A percentile compares a stretch with the other conserved stretches of the same genome.
These are phyloP conservation scores for Thecocarcelia acutangulata DNA, from an alignment of 2,888 invertebrate species.

Conservation along the genomic window DNA sequence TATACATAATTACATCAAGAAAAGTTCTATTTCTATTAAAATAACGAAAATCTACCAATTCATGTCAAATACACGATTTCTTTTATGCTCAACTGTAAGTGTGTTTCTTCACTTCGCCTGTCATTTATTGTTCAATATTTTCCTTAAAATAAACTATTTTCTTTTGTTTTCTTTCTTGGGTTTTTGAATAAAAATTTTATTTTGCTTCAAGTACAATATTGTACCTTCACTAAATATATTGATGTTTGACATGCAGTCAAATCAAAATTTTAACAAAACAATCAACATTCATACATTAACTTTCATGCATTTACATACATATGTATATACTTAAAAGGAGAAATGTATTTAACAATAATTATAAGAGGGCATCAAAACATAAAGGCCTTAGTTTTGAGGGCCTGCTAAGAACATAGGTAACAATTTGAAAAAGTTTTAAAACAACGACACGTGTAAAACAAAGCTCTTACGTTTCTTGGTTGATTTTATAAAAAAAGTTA, in stretches of 20 bases:
- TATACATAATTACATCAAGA: not conserved
- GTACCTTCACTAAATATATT: constrained; percentile 20
- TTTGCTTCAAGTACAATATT: constrained; percentile 23
- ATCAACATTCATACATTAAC: constrained; percentile 38
- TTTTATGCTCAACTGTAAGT: not conserved
- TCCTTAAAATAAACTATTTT: constrained; percentile 2
- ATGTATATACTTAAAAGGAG: not conserved
- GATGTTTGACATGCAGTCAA: constrained; percentile 65
- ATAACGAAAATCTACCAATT: constrained; percentile 46
- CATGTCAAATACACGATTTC: not conserved
- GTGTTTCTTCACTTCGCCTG: constrained; percentile 43
- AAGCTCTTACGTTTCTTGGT: too few relatives aligned
- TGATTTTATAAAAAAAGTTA: too few relatives aligned
- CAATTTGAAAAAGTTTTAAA: too few relatives aligned
- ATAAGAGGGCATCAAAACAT: not conserved
- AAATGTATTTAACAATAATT: too few relatives aligned
- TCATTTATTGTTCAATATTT: constrained; percentile 41
- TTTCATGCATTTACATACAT: constrained; percentile 10
- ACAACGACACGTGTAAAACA: too few relatives aligned
- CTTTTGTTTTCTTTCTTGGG: too few relatives aligned
- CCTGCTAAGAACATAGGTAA: too few relatives aligned
- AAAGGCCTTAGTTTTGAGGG: too few relatives aligned
- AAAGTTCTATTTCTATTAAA: constrained; percentile 40
- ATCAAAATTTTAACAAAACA: constrained; percentile 63
- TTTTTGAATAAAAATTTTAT: not conserved